Conservation (phyloP, 2,113 vertebrate genomes). For the Pseudorasbora parva region DNA sequence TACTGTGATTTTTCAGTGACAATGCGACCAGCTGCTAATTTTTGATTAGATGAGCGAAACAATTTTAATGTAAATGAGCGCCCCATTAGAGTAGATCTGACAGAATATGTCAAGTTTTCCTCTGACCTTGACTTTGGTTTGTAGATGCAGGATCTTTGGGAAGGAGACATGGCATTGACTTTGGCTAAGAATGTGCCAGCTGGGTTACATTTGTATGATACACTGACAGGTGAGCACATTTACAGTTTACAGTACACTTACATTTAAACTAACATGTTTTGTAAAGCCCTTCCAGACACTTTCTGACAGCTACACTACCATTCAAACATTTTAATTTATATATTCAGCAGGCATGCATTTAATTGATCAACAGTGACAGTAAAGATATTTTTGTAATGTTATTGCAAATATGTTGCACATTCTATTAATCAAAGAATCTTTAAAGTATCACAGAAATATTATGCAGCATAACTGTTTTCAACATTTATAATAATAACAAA, state of each 20-base stretch:
- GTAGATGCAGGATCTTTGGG: constrained; percentile 84
- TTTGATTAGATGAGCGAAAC: neutral
- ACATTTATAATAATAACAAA: neutral
- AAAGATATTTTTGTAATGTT: too few relatives aligned
- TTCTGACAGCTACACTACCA: too few relatives aligned
- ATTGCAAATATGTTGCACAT: too few relatives aligned
- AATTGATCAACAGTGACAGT: neutral
- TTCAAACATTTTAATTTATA: neutral
- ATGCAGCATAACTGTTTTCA: neutral
- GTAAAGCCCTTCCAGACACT: neutral
- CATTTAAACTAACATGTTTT: neutral
- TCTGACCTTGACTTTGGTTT: constrained; percentile 32
- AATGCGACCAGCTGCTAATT: neutral
- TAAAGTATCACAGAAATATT: neutral
- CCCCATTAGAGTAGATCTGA: neutral
- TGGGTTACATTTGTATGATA: constrained; percentile 88
- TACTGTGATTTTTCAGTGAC: neutral
- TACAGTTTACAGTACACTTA: neutral
- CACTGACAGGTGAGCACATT: constrained; percentile 77
- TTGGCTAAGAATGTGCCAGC: constrained; percentile 87
- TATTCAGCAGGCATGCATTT: neutral
- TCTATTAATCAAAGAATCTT: neutral
- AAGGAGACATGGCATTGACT: constrained; percentile 89
- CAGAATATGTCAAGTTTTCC: neutral
- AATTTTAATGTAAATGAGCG: neutral